Evolutionary conservation across 2,797 vertebrate genomes (phyloP), one percentile per base, ranked within the genome.

Genomic region (Pipistrellus kuhlii): DNA sequence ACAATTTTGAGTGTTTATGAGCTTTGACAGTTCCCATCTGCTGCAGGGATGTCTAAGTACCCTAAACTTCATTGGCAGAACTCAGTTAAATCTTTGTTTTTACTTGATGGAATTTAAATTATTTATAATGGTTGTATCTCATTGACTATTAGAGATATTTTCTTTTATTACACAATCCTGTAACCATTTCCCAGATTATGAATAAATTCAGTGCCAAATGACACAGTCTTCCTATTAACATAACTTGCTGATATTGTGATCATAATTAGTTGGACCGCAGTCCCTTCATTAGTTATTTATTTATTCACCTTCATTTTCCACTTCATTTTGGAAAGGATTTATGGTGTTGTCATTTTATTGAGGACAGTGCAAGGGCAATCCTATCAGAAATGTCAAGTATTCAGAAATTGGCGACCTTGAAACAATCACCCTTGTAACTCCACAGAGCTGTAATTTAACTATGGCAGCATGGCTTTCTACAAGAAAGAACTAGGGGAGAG

Each of bases 1-100:
- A 62, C 5, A 38, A 48, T 55, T 95, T 71, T 51, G 76, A 96
- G 92, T 96, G 91, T 95, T 96, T 96, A 93, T 94, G 35, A 3
- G 66, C 46, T 97, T 78, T 97, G 97, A 95, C 93, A 97, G 93
- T 62, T 90, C 73, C 95, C 85, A 95, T 98, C 95, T 97, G 94
- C 86, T 51, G 8, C 25, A 25, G 95, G 87, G 94, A 90, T 94
- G 73, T 82, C 93, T 89, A 90, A 92, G 84, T 85, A 41, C 68
- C 95, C 1, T 86, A 78, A 90, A 90, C 69, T 71, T 93, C 48
- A n/a, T 76, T 95, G 96, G 91, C 51, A 95, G 95, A 95, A 94
- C 41, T 93, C 85, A 81, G 94, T 89, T 93, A 94, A 96, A 95
- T 85, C 94, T 97, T 97, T 96, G 89, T 35, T 96, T 92, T 94